Evolutionary conservation across 2,113 vertebrate species (phyloP), one percentile per base, ranked within the genome.

Genomic region (Sinocyclocheilus rhinocerous): DNA sequence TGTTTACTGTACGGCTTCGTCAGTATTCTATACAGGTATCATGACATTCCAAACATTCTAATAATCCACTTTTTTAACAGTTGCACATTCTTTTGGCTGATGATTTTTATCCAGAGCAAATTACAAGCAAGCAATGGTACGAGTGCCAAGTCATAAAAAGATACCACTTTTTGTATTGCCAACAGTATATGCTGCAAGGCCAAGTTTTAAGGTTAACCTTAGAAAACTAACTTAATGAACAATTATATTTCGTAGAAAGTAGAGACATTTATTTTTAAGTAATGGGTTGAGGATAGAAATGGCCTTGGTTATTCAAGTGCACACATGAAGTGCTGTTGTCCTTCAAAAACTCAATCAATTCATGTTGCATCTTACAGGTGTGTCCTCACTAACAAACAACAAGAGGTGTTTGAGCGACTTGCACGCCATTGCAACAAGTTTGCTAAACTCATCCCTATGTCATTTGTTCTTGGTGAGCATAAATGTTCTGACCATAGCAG

Each of bases 361-460:
- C 12, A 4, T 45, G 6, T 75, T 18, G 50, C 26, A 20, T 70
- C 15, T 33, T 76, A 6, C 93, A 98, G 97, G 91, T 87, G 88
- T 70, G 76, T 95, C 84, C 95, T 98, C 61, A 94, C 92, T 0
- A 42, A 93, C 6, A 91, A 90, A 55, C 97, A 97, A 92, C 96
- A 94, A 90, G 89, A 81, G 0, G 73, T 95, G 76, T 97, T 97
- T 79, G 95, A 95, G 84, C 93, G 94, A 7, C 90, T 96, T 9
- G 95, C 96, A 77, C 92, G 92, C 7, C 97, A 97, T 92, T 97
- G 96, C 78, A 96, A 97, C 82, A 90, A 91, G 76, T 96, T 96
- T 80, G 96, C 94, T 0, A 95, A 93, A 87, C 95, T 96, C 87
- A 98, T 97, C 86, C 97, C 96, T 15, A 92, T 97, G 63, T 93